These are phyloP conservation scores for Bombus waltoni DNA, from an alignment of 1,140 invertebrate genomes.

Conservation along the genomic window DNA sequence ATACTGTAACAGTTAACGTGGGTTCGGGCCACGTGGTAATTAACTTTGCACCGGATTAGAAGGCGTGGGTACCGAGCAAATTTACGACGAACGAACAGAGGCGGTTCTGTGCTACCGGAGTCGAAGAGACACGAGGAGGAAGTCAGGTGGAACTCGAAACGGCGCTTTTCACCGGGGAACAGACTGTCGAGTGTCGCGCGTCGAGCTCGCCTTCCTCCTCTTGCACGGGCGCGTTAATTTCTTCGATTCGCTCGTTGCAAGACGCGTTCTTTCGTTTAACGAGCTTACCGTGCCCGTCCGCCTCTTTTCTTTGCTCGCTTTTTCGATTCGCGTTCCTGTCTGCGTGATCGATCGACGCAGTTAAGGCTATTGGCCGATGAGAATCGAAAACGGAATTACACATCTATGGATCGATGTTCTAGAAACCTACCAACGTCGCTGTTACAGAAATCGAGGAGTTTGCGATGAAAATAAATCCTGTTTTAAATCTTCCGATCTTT, in stretches of 20 bases:
- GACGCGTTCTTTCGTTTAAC: background rate
- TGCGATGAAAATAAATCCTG: background rate
- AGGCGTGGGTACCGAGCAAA: slow-evolving; percentile 54
- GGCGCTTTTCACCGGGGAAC: background rate
- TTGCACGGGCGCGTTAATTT: background rate
- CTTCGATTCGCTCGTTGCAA: background rate
- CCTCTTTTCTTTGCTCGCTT: background rate
- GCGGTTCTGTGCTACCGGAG: background rate
- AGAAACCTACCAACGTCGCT: background rate
- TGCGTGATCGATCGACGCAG: background rate
- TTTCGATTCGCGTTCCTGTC: background rate
- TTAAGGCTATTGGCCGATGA: background rate
- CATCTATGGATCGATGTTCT: too few relatives aligned
- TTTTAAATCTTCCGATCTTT: too few relatives aligned
- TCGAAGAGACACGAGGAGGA: slow-evolving; percentile 29
- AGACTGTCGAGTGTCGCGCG: background rate
- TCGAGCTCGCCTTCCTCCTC: too few relatives aligned
- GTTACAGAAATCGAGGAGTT: background rate
- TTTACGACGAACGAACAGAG: slow-evolving; percentile 26
- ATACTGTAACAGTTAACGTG: background rate
- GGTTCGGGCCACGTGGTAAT: slow-evolving; percentile 42
- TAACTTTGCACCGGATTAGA: slow-evolving; percentile 59
- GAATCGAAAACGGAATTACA: background rate
- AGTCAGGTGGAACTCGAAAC: slow-evolving; percentile 9
- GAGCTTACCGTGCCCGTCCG: background rate